These are phyloP conservation scores for Psammodynastes pulverulentus DNA, from an alignment of 2,113 vertebrate genomes.

Conservation along the genomic window DNA sequence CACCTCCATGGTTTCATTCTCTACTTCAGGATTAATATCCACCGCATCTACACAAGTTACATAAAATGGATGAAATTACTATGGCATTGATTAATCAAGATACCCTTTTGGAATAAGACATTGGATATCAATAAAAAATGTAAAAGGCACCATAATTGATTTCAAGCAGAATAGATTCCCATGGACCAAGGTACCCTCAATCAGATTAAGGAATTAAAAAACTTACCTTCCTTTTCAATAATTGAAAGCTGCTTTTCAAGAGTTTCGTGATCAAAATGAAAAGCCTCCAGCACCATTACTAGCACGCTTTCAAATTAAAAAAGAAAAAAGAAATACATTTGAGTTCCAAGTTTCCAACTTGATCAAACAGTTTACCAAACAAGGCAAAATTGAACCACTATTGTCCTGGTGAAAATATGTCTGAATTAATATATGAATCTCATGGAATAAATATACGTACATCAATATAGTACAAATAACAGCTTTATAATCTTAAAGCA, in stretches of 20 bases:
- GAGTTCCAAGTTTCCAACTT: not conserved
- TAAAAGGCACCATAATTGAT: not conserved
- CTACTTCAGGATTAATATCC: slow-evolving; percentile 53
- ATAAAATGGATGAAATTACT: not conserved
- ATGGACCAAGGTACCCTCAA: not conserved
- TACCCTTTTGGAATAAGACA: not conserved
- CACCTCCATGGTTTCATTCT: slow-evolving; percentile 68
- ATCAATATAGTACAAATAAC: not conserved
- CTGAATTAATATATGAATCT: not conserved
- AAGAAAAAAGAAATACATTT: not conserved
- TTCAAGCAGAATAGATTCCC: not conserved
- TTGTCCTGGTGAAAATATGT: not conserved
- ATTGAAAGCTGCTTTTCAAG: slow-evolving; percentile 83
- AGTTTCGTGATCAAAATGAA: slow-evolving; percentile 89
- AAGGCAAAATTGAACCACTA: not conserved
- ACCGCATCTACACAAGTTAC: slow-evolving; percentile 28
- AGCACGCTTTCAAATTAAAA: slow-evolving; percentile 76
- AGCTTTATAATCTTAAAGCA: slow-evolving; percentile 4
- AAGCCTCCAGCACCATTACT: slow-evolving; percentile 88
- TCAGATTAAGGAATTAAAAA: slow-evolving; percentile 19
- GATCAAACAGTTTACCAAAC: not conserved
- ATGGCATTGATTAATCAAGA: not conserved
- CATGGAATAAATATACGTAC: not conserved
- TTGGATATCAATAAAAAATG: not conserved
- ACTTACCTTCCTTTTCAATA: slow-evolving; percentile 76